Evolutionary conservation across 2,888 invertebrate genomes (phyloP).

Genomic region (Rhamphomyia laevipes): DNA sequence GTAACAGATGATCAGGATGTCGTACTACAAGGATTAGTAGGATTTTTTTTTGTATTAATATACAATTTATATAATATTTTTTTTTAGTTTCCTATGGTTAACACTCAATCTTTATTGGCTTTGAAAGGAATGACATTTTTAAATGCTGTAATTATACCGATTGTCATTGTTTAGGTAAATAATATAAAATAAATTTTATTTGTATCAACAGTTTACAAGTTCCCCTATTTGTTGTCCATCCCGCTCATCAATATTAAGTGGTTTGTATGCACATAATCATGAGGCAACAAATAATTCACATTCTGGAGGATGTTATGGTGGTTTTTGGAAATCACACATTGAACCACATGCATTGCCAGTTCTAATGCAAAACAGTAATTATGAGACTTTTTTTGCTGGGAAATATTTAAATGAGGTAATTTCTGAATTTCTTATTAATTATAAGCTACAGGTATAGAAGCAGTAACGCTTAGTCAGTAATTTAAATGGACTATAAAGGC

Average conservation of each 20-base stretch:
- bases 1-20: conserved; percentile 81
- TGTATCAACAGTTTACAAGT: conserved; percentile 55
- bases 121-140: conserved; percentile 54
- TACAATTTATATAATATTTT: neutral
- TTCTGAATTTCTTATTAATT: too few species aligned
- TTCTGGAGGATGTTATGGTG: conserved; percentile 63
- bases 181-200: neutral
- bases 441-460: too few species aligned
- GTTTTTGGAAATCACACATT: conserved; percentile 49
- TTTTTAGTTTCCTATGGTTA: conserved; percentile 55
- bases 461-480: too few species aligned
- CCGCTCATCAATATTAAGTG: conserved; percentile 74
- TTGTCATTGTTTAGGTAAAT: neutral
- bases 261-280: conserved; percentile 75
- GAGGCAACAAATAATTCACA: conserved; percentile 64
- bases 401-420: conserved; percentile 83
- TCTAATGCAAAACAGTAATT: conserved; percentile 50
- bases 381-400: conserved; percentile 82
- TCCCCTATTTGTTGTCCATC: conserved; percentile 86
- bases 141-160: conserved; percentile 53
- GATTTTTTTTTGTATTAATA: conserved; percentile 20
- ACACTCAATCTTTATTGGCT: conserved; percentile 49
- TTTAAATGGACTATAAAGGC: too few species aligned
- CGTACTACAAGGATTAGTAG: conserved; percentile 64
- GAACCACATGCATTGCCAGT: conserved; percentile 60